These are phyloP conservation scores for Hyaena hyaena DNA, from an alignment of 2,113 vertebrate species.

Conservation along the genomic window DNA sequence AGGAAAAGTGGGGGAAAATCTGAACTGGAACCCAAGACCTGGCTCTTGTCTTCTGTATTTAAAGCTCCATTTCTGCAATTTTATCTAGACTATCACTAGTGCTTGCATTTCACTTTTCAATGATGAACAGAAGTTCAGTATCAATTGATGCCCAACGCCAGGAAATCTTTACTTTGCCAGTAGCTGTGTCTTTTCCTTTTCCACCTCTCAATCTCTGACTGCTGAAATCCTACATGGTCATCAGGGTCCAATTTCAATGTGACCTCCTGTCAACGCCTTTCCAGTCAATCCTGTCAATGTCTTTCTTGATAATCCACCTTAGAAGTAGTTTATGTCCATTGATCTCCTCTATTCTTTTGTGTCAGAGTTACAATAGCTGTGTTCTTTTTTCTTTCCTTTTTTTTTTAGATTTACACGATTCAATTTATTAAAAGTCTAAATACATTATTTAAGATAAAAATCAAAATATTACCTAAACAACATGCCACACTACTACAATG, in stretches of 20 bases:
- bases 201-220: background rate
- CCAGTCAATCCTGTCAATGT: background rate
- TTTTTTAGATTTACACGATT: too few relatives aligned
- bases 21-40: background rate
- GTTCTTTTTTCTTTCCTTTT: too few relatives aligned
- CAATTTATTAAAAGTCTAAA: too few relatives aligned
- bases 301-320: background rate
- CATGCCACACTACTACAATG: too few relatives aligned
- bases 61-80: background rate
- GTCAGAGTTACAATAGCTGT: background rate
- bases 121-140: background rate
- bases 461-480: too few relatives aligned
- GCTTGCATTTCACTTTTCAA: background rate
- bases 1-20: background rate
- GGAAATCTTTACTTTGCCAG: background rate
- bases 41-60: background rate
- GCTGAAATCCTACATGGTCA: background rate
- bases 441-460: too few relatives aligned
- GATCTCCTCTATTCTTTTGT: background rate
- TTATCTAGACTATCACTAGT: background rate
- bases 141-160: background rate
- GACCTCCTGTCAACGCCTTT: fast-evolving
- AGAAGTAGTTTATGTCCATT: background rate
- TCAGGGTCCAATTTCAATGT: background rate
- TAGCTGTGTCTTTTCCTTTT: background rate